Percentiles rank a stretch among this genome's conserved stretches.
These are phyloP conservation scores for Lacanobia wlatinum DNA, from an alignment of 2,888 invertebrate species.

Conservation along the genomic window DNA sequence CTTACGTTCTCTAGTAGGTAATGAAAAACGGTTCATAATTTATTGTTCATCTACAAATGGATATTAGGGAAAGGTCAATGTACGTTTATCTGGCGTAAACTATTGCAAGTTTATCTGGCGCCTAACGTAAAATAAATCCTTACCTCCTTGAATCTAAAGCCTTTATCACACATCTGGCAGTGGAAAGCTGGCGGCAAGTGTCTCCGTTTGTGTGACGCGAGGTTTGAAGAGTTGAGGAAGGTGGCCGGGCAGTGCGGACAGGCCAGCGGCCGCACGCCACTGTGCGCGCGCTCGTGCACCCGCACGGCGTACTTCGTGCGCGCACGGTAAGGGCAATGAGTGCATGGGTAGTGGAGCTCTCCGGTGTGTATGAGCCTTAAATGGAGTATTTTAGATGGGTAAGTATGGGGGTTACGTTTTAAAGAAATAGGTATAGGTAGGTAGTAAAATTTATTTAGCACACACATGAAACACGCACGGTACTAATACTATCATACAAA, in stretches of 20 bases:
- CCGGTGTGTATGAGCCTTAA: conserved; percentile 68
- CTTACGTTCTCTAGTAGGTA: too few relatives aligned
- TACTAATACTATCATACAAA: too few relatives aligned
- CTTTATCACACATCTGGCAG: conserved; percentile 67
- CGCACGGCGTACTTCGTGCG: conserved; percentile 65
- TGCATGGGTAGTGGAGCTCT: conserved; percentile 62
- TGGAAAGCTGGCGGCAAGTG: conserved; percentile 70
- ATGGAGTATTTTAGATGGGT: not conserved
- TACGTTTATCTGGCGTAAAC: too few relatives aligned
- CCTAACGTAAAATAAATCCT: not conserved
- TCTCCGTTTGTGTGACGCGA: conserved; percentile 68
- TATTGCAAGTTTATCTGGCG: too few relatives aligned
- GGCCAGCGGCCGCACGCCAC: conserved; percentile 63
- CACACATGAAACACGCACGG: too few relatives aligned
- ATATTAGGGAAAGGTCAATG: too few relatives aligned
- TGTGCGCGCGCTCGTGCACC: conserved; percentile 72
- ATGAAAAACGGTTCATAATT: too few relatives aligned
- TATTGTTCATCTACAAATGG: too few relatives aligned
- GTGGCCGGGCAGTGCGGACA: conserved; percentile 69
- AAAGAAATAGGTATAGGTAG: too few relatives aligned
- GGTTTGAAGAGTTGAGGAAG: conserved; percentile 68
- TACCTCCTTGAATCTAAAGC: conserved; percentile 69
- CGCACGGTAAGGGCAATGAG: conserved; percentile 68
- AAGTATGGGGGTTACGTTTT: not conserved
- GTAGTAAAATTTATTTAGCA: not conserved